Conservation (phyloP, 2,797 vertebrate genomes). For the Ceyx erithaca region DNA sequence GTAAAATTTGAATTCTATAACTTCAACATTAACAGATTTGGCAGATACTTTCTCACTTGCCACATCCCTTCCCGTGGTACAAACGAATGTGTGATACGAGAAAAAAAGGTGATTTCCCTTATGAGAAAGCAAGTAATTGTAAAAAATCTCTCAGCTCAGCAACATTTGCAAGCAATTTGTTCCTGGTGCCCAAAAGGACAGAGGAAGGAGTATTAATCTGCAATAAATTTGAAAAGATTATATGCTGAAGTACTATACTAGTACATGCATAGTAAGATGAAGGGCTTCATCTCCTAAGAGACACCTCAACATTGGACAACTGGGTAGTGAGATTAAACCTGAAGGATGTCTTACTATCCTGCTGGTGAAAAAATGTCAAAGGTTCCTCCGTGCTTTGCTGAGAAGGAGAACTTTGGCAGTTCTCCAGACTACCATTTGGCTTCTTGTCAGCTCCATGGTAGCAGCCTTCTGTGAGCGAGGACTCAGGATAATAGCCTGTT, state of each 20-base stretch:
- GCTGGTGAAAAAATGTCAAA: constrained; percentile 59
- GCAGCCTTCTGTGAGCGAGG: constrained; percentile 32
- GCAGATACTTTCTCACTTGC: background rate
- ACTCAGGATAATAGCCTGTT: constrained; percentile 52
- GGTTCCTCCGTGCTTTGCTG: constrained; percentile 45
- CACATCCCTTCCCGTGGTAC: background rate
- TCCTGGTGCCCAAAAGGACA: background rate
- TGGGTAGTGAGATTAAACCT: background rate
- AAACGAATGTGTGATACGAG: background rate
- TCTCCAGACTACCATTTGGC: constrained; percentile 70
- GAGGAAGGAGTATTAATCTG: background rate
- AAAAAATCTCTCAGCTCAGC: background rate
- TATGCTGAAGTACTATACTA: background rate
- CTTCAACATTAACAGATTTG: background rate
- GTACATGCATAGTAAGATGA: background rate
- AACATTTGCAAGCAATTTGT: background rate
- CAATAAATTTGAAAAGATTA: background rate
- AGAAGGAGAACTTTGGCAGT: constrained; percentile 66
- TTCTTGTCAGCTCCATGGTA: constrained; percentile 66
- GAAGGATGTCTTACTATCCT: constrained; percentile 20
- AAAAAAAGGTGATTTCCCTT: background rate
- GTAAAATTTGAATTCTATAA: background rate
- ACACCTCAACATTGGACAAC: background rate
- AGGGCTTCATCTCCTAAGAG: constrained; percentile 39
- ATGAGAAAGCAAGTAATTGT: background rate